Evolutionary conservation across 2,888 invertebrate species (phyloP), one percentile per base, ranked within the genome.

Genomic region (Proisotoma minuta): DNA sequence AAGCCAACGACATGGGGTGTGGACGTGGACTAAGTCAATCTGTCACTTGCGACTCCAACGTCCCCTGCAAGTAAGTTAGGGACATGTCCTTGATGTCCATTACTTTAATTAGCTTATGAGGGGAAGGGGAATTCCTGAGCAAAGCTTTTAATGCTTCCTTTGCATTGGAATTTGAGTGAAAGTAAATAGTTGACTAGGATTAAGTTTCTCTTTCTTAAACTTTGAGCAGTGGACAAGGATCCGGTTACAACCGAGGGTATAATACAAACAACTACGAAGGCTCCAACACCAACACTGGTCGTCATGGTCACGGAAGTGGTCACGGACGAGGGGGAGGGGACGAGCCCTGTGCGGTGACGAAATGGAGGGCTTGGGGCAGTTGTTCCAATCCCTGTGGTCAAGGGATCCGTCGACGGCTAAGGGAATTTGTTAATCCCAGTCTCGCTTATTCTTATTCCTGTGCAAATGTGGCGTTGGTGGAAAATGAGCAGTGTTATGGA

Each of bases 381-480:
- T 81, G 81, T 70, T 77, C 77, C 39, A 80, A 77, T 1, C 77
- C 78, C 10, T 81, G 81, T 73, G 82, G 81, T 1, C 76, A 76
- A 54, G 82, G 82, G 22, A 76, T 82, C 34, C 81, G 82, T 63
- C 82, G 82, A 73, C 78, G 84, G 52, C 82, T 82, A 57, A 76
- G 84, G 70, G 79, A 76, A 75, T 87, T 78, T 77, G 79, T 76
- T 68, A 80, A 82, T 77, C 78, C 79, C 27, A 78, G 79, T 50
- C 81, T 82, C 29, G 83, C 83, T 0, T 77, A 78, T 48, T 80
- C 81, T 27, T 81, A 82, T 57, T 79, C 81, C 3, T 91, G 91
- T 28, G 20, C 20, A 18, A 34, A 34, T 10, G 22, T 18, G 10
- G 28, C 15, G 29, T 23, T 54, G 39, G 34, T 39, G 20, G 39